phyloP scores from a whole-genome alignment of 2,888 invertebrate species.

The Petrolisthes cinctipes region DNA sequence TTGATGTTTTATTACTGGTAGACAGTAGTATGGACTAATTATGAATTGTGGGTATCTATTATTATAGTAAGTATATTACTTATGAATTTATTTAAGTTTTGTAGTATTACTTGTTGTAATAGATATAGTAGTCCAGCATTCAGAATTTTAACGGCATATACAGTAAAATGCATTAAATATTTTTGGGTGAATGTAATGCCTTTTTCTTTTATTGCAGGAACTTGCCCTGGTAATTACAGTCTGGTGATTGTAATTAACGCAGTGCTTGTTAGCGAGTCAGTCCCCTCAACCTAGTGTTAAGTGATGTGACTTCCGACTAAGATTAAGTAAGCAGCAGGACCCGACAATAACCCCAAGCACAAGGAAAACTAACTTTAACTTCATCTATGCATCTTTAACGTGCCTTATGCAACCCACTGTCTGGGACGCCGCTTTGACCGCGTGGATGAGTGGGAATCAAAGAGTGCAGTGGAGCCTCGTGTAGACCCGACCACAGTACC shows the following conservation, averaged over 20 bases:
- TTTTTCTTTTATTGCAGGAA: not conserved
- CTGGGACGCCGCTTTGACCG: not conserved
- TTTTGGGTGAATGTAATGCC: not conserved
- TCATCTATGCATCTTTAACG: not conserved
- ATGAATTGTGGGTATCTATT: too few relatives aligned
- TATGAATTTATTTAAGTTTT: not conserved
- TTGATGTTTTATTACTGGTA: too few relatives aligned
- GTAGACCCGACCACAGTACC: not conserved
- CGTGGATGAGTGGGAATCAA: not conserved
- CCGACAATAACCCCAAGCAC: not conserved
- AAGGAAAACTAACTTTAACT: not conserved
- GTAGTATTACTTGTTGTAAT: not conserved
- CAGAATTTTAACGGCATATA: not conserved
- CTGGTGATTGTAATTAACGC: conserved; percentile 12
- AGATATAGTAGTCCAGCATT: not conserved
- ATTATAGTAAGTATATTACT: too few relatives aligned
- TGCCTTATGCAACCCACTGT: not conserved
- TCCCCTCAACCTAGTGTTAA: not conserved
- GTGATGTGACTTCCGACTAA: conserved; percentile 5
- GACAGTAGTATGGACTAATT: too few relatives aligned
- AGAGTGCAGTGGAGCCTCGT: not conserved
- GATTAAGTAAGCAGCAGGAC: not conserved
- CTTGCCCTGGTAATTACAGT: conserved; percentile 5
- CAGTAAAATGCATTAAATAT: not conserved
- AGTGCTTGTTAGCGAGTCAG: conserved; percentile 13